Evolutionary conservation across 2,888 invertebrate species (phyloP).

Genomic region (Ichneumon xanthorius): DNA sequence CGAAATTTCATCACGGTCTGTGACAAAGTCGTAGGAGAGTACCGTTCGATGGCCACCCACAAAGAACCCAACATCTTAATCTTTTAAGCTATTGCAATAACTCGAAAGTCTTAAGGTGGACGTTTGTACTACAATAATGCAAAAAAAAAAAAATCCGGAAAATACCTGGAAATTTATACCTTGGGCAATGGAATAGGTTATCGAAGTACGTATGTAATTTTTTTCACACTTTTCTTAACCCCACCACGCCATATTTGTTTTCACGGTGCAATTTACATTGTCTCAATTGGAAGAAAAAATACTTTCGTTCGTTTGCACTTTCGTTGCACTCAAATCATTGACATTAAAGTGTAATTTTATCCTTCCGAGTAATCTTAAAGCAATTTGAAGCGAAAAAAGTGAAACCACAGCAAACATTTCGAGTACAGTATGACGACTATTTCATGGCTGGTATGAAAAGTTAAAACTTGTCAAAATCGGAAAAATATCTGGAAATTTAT

Average conservation of each 20-base stretch:
- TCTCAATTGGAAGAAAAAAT: neutral
- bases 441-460: constrained; percentile 3
- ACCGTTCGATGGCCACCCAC: constrained; percentile 16
- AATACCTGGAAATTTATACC: neutral
- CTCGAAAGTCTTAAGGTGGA: neutral
- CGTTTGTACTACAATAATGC: neutral
- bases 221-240: neutral
- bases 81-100: neutral
- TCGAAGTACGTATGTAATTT: neutral
- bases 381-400: neutral
- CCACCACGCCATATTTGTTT: neutral
- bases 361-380: neutral
- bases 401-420: neutral
- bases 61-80: neutral
- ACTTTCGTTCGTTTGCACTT: neutral
- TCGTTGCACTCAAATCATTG: neutral
- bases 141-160: neutral
- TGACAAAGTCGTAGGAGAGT: neutral
- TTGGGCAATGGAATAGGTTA: neutral
- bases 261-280: neutral
- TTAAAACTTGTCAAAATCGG: neutral
- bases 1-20: neutral
- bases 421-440: neutral
- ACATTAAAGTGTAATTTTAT: neutral
- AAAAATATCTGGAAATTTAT: neutral